Evolutionary conservation across 2,797 vertebrate genomes (phyloP), one percentile per base, ranked within the genome.

Genomic region (Garrulus glandarius): DNA sequence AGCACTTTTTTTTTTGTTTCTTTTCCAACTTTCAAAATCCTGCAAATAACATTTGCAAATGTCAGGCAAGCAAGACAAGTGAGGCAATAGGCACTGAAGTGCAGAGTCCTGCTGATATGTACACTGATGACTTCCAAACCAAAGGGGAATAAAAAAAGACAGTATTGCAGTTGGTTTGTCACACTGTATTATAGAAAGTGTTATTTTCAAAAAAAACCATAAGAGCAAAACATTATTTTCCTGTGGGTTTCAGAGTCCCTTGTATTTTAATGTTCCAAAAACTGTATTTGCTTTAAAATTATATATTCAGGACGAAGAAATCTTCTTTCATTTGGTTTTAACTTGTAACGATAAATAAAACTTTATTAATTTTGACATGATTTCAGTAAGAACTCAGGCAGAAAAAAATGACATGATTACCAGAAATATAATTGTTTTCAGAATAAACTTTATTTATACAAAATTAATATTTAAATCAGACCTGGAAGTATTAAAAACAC

Each of bases 371-470:
- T 98, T 96, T 89, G 95, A 97, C 67, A 97, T 96, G 59, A 97
- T 98, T 98, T 97, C 96, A 97, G 89, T 97, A 96, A 98, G 93
- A 98, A 98, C 98, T 98, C 98, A 98, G 98, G 98, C 98, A 98
- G 97, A 97, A 96, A 97, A 97, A 93, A 75, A 84, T 44, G 24
- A 96, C 63, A 74, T 91, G 94, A 98, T 96, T 97, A 97, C 87
- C 95, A 97, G 98, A 97, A 95, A 97, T 96, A 97, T 94, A 41
- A 93, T 82, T 98, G 97, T 98, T 98, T 98, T 98, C 95, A 97
- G 96, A 98, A 96, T 97, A 97, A 96, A 97, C 57, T 92, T 96
- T 97, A 98, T 98, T 98, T 98, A 98, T 98, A 97, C 79, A 96
- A 97, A 97, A 96, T 95, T 96, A 97, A 94, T 97, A 97, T 97